phyloP scores from a whole-genome alignment of 2,113 vertebrate species.

The Vulpes ferrilata region DNA sequence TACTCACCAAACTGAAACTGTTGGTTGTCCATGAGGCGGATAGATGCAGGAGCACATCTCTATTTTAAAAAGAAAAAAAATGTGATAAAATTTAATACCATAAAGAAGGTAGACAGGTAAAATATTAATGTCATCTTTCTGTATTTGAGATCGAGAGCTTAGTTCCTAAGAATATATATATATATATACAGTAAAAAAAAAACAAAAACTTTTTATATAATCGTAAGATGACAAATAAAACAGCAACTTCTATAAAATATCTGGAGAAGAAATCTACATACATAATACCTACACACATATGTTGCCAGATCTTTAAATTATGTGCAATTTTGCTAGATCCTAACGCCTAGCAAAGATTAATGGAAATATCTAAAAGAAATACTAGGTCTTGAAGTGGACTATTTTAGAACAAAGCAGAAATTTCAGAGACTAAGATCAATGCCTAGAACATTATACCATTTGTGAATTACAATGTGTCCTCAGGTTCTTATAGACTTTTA shows the following conservation, averaged over 20 bases:
- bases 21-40: slow-evolving; percentile 97
- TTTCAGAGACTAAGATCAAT: slow-evolving; percentile 30
- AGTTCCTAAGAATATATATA: slow-evolving; percentile 32
- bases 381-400: background rate
- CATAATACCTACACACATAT: background rate
- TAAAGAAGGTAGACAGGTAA: slow-evolving; percentile 17
- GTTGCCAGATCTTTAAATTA: slow-evolving; percentile 45
- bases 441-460: background rate
- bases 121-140: slow-evolving; percentile 30
- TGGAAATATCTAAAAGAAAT: slow-evolving; percentile 32
- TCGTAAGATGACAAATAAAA: slow-evolving; percentile 58
- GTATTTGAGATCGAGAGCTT: slow-evolving; percentile 7
- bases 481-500: background rate
- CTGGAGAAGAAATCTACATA: background rate
- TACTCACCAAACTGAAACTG: slow-evolving; percentile 99
- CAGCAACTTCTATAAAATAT: slow-evolving; percentile 1
- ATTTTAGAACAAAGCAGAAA: slow-evolving; percentile 32
- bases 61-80: slow-evolving; percentile 82
- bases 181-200: background rate
- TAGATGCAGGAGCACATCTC: slow-evolving; percentile 99
- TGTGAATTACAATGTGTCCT: background rate
- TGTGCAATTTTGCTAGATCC: background rate
- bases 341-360: slow-evolving; percentile 28
- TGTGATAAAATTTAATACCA: slow-evolving; percentile 47
- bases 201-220: slow-evolving; percentile 1